Evolutionary conservation across 1,140 invertebrate genomes (phyloP).

Genomic region (Babylonia areolata): DNA sequence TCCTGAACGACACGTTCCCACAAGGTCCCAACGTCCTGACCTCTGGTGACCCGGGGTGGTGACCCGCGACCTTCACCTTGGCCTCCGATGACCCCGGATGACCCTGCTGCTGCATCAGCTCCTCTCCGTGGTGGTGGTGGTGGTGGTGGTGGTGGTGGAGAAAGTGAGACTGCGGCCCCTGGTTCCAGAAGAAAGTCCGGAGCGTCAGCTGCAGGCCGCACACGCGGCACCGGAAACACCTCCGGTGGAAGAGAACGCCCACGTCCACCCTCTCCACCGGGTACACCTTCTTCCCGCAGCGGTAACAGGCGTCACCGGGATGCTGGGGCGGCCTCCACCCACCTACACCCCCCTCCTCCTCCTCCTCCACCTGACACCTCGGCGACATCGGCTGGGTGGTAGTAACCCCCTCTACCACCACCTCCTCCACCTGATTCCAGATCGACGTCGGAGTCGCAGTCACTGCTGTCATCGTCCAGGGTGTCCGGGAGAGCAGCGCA

Average conservation of each 20-base stretch:
- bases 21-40: background rate
- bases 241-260: constrained; percentile 70
- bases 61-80: constrained; percentile 2
- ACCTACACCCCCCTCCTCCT: background rate
- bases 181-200: constrained; percentile 69
- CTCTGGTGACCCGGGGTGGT: background rate
- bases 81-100: background rate
- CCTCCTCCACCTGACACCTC: background rate
- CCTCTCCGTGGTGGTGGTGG: background rate
- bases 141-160: too few species aligned
- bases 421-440: constrained; percentile 36
- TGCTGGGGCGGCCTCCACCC: too few species aligned
- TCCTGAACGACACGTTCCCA: background rate
- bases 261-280: constrained; percentile 73
- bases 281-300: constrained; percentile 72
- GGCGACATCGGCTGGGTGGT: too few species aligned
- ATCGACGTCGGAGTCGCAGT: constrained; percentile 60
- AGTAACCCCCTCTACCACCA: background rate
- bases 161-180: constrained; percentile 4
- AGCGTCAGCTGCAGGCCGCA: constrained; percentile 69
- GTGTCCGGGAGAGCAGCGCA: constrained; percentile 24
- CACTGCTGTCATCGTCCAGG: constrained; percentile 65
- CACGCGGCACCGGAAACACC: constrained; percentile 69
- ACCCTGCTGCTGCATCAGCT: background rate
- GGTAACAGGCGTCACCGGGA: constrained; percentile 54